Evolutionary conservation across 2,888 invertebrate species (phyloP).

Genomic region (Meta bourneti): DNA sequence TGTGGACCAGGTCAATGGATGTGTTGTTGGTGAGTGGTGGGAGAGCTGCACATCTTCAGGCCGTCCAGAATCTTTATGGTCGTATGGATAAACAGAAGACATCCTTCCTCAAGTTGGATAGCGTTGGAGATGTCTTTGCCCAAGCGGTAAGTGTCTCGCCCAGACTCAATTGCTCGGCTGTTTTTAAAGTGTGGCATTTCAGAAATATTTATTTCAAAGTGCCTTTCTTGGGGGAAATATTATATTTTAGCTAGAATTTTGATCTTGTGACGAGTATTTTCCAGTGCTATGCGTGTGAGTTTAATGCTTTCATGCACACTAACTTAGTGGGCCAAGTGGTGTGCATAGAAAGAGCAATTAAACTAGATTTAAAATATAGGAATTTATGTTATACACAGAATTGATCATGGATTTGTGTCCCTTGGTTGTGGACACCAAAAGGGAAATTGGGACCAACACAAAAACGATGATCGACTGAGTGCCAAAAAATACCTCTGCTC

Average conservation of each 20-base stretch:
- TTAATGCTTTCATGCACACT: neutral
- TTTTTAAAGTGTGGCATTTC: neutral
- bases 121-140: conserved; percentile 91
- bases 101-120: conserved; percentile 91
- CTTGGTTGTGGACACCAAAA: no score
- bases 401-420: neutral
- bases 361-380: no score
- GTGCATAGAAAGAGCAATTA: no score
- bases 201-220: neutral
- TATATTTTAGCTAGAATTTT: no score
- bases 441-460: no score
- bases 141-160: conserved; percentile 84
- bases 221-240: neutral
- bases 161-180: neutral
- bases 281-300: no score
- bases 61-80: conserved; percentile 89
- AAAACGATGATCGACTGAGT: no score
- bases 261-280: neutral
- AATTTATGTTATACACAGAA: no score
- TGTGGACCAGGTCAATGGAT: conserved; percentile 83
- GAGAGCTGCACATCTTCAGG: conserved; percentile 88
- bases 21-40: conserved; percentile 90
- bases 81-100: conserved; percentile 90
- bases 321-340: no score
- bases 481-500: no score